These are phyloP conservation scores for Noturus placidus DNA, from an alignment of 2,113 vertebrate genomes.

Conservation along the genomic window DNA sequence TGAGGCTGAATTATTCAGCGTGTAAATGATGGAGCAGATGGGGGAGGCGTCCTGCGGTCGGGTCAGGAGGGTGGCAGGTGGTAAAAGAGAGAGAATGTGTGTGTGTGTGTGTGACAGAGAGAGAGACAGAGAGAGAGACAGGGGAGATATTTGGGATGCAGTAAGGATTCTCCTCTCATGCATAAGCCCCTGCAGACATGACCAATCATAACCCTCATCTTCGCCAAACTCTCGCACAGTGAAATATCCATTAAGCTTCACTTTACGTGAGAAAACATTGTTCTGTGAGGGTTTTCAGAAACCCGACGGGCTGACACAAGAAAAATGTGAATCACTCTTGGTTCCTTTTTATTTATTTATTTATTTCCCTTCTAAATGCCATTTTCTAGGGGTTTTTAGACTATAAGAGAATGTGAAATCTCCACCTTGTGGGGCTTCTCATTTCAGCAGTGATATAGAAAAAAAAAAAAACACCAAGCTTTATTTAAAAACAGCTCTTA, in stretches of 20 bases:
- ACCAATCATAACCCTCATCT: slow-evolving; percentile 30
- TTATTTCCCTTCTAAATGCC: background rate
- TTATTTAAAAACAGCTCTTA: background rate
- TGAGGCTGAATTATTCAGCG: slow-evolving; percentile 53
- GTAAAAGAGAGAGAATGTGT: slow-evolving; percentile 8
- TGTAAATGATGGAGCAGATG: slow-evolving; percentile 55
- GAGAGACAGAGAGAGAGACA: slow-evolving; percentile 8
- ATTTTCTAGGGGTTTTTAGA: background rate
- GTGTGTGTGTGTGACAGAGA: background rate
- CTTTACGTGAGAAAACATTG: slow-evolving; percentile 15
- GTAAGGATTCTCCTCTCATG: slow-evolving; percentile 22
- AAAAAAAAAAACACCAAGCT: background rate
- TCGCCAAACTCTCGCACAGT: slow-evolving; percentile 12
- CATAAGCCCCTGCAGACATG: slow-evolving; percentile 24
- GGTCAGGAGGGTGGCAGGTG: slow-evolving; percentile 47
- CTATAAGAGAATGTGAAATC: background rate
- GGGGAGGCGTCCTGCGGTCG: slow-evolving; percentile 29
- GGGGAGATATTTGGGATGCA: slow-evolving; percentile 26
- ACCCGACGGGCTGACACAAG: background rate
- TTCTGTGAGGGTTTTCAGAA: background rate
- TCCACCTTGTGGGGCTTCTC: background rate
- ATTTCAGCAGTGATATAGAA: background rate
- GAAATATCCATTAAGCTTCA: slow-evolving; percentile 37
- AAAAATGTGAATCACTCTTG: background rate
- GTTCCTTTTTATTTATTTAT: background rate